Base-by-base conservation (phyloP, 2,113 vertebrate species). In the Ophiodon elongatus region DNA sequence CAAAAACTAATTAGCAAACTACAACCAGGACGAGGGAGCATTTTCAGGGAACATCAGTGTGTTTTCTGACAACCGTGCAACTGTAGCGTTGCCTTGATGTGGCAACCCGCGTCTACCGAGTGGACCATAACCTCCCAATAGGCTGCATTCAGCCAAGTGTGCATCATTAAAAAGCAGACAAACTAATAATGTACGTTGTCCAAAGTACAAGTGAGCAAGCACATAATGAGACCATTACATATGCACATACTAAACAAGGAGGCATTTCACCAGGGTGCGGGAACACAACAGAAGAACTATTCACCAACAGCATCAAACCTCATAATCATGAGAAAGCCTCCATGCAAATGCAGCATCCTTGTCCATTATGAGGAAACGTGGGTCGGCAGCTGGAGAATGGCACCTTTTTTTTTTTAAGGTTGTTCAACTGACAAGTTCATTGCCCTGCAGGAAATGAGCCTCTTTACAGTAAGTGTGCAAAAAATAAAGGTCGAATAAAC, bases 191-290 rank as follows among this genome's bases (percentile, higher is more conserved):
- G 45, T 56, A 31, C 31, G 69, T 71, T 81, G 82, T 88, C 78
- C 82, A 87, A 88, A 91, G 59, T 82, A 80, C 71, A 78, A 84
- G 76, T 77, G 76, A 83, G 88, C 68, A 54, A 70, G 80, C 79
- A 65, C 69, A 86, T 89, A 88, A 89, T 85, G 69, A 77, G 54
- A 0, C 59, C n/a, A 82, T 93, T 90, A 82, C 62, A 27, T 84
- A 92, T 94, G 91, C 86, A 89, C 92, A 93, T 94, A 92, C 89
- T 93, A 89, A 94, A 84, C 85, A 76, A 84, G 75, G 76, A 82
- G 75, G 83, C 75, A 82, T 92, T 91, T 91, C 92, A 87, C 83
- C 83, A 76, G 81, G 83, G 73, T 69, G 67, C 50, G 33, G 35
- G 50, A 75, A 76, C 65, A 78, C 87, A 85, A 87, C 82, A 87